These are phyloP conservation scores for Microctenopoma stevenorrisi DNA, from an alignment of 2,797 vertebrate genomes.

Conservation along the genomic window DNA sequence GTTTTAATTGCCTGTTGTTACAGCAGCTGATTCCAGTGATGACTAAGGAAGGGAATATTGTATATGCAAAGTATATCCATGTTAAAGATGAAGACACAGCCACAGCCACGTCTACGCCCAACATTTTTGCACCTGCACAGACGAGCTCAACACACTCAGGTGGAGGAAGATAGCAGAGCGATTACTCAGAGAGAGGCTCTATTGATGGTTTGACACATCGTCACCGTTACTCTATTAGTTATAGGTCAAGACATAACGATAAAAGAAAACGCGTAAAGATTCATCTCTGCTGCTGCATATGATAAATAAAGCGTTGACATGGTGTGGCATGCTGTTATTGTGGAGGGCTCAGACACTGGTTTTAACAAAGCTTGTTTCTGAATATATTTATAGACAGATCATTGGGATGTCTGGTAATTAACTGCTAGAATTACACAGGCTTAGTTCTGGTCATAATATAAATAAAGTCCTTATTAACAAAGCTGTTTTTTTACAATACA, in stretches of 20 bases:
- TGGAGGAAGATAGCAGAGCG: neutral
- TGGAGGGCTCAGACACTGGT: constrained; percentile 4
- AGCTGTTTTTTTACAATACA: neutral
- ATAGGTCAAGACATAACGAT: constrained; percentile 30
- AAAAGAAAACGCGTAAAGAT: constrained; percentile 10
- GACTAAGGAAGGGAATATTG: constrained; percentile 9
- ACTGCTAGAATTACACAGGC: neutral
- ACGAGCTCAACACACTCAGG: neutral
- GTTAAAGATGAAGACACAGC: neutral
- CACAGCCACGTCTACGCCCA: neutral
- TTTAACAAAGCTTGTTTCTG: neutral
- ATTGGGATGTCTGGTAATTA: constrained; percentile 12
- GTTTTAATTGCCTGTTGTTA: constrained; percentile 9
- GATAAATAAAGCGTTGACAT: neutral
- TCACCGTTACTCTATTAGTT: constrained; percentile 30
- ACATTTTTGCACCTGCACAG: too few relatives aligned
- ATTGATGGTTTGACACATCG: neutral
- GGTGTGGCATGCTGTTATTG: constrained; percentile 1
- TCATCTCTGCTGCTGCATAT: constrained; percentile 12
- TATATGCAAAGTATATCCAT: neutral
- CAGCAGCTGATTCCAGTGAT: constrained; percentile 1
- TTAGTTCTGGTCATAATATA: neutral
- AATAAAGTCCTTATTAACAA: constrained; percentile 12
- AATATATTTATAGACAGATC: constrained; percentile 2
- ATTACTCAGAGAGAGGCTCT: neutral